Evolutionary conservation across 2,888 invertebrate genomes (phyloP).

Genomic region (Julus scandinavius): DNA sequence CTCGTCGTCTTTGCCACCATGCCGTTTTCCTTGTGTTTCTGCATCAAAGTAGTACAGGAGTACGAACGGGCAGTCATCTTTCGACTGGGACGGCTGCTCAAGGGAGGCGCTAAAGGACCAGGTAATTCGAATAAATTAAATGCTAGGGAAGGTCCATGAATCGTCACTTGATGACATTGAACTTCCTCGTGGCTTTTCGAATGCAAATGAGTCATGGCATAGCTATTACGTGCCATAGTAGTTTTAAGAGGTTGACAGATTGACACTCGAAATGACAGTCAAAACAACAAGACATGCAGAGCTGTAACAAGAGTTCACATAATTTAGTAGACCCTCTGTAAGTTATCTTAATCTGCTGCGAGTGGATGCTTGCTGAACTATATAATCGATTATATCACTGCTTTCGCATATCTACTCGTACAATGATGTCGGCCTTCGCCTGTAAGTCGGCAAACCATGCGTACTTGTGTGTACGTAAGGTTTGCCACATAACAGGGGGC

Average conservation of each 20-base stretch:
- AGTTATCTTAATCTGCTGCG: too few species aligned
- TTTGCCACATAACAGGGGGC: not conserved
- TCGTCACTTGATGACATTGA: too few species aligned
- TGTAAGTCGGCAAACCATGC: not conserved
- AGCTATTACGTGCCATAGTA: not conserved
- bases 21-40: constrained; percentile 84
- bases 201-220: too few species aligned
- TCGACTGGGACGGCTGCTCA: constrained; percentile 85
- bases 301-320: too few species aligned
- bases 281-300: too few species aligned
- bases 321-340: not conserved
- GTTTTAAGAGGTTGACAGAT: not conserved
- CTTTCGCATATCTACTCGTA: too few species aligned
- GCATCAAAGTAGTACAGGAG: constrained; percentile 94
- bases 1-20: constrained; percentile 80
- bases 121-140: constrained; percentile 70
- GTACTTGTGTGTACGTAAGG: not conserved
- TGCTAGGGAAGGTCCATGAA: not conserved
- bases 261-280: too few species aligned
- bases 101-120: constrained; percentile 93
- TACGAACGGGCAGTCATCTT: constrained; percentile 97
- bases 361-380: too few species aligned
- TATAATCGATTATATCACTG: too few species aligned
- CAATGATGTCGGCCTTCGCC: too few species aligned
- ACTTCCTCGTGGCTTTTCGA: too few species aligned